A percentile compares a stretch with the other conserved stretches of the same genome.
These are phyloP conservation scores for Cerceris ruficornis DNA, from an alignment of 2,888 invertebrate genomes.

Conservation along the genomic window DNA sequence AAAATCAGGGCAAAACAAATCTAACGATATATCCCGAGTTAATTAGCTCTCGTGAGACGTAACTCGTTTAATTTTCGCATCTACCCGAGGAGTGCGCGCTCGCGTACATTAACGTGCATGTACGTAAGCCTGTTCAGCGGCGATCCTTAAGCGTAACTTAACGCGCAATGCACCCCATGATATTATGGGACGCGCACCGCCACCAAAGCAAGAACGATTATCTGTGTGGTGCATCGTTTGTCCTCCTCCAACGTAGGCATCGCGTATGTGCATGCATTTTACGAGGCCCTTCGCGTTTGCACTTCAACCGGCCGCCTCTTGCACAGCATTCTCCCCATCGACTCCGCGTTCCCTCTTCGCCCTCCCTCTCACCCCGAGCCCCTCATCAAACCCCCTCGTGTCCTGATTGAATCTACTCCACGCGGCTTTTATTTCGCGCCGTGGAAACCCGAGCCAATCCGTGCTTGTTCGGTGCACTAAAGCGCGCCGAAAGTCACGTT, in stretches of 20 bases:
- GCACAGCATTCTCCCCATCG: conserved; percentile 54
- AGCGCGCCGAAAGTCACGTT: conserved; percentile 53
- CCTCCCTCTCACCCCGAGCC: conserved; percentile 12
- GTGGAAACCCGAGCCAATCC: conserved; percentile 61
- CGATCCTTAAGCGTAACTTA: conserved; percentile 57
- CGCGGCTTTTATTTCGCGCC: conserved; percentile 61
- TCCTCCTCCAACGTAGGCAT: conserved; percentile 19
- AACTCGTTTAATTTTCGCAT: conserved; percentile 38
- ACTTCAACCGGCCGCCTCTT: conserved; percentile 54
- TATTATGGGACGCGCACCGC: conserved; percentile 35
- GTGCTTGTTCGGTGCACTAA: conserved; percentile 50
- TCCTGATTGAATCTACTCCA: conserved; percentile 61
- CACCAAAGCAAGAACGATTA: background rate
- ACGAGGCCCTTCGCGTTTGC: conserved; percentile 51
- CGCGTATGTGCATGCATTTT: conserved; percentile 33
- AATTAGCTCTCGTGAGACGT: conserved; percentile 29
- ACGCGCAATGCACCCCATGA: conserved; percentile 55
- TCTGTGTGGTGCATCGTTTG: conserved; percentile 5
- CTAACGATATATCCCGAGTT: background rate
- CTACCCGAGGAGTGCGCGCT: conserved; percentile 20
- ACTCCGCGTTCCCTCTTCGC: conserved; percentile 35
- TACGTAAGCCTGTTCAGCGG: conserved; percentile 50
- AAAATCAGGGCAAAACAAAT: too few relatives aligned
- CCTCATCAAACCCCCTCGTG: conserved; percentile 54
- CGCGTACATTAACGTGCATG: conserved; percentile 50